These are phyloP conservation scores for Aselliscus stoliczkanus DNA, from an alignment of 2,797 vertebrate species.

Conservation along the genomic window DNA sequence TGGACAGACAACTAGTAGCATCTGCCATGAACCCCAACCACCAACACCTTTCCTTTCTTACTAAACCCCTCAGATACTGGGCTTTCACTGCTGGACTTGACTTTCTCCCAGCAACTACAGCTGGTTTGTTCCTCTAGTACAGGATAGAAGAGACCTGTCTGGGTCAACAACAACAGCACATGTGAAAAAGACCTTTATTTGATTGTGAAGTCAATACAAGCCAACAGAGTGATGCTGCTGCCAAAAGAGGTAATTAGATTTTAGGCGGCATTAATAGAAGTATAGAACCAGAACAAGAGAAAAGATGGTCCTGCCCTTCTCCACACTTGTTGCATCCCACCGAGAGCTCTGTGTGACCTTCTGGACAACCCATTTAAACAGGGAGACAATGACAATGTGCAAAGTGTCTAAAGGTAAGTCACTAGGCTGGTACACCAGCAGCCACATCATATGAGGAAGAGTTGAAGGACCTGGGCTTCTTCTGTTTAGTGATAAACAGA, in stretches of 20 bases:
- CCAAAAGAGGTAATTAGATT: conserved; percentile 67
- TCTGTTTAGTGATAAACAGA: conserved; percentile 35
- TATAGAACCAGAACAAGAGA: conserved; percentile 53
- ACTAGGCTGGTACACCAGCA: neutral
- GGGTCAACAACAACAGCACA: conserved; percentile 53
- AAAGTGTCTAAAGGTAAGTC: conserved; percentile 26
- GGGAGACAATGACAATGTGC: neutral
- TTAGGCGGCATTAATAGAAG: conserved; percentile 58
- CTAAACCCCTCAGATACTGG: neutral
- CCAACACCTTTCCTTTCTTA: conserved; percentile 21
- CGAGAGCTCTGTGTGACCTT: conserved; percentile 14
- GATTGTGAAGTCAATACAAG: conserved; percentile 50
- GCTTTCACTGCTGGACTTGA: conserved; percentile 11
- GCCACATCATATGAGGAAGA: neutral
- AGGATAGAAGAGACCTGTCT: conserved; percentile 34
- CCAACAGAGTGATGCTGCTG: conserved; percentile 51
- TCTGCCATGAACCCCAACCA: neutral
- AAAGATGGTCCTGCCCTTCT: conserved; percentile 31
- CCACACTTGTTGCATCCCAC: conserved; percentile 36
- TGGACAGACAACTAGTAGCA: neutral
- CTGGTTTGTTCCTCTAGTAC: conserved; percentile 43
- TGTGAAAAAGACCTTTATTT: conserved; percentile 61
- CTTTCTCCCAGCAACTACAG: conserved; percentile 27
- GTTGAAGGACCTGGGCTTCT: neutral
- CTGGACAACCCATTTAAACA: conserved; percentile 37